Percentiles rank a stretch among this genome's conserved stretches.
phyloP scores from a whole-genome alignment of 2,113 vertebrate genomes.

The Rutilus rutilus region DNA sequence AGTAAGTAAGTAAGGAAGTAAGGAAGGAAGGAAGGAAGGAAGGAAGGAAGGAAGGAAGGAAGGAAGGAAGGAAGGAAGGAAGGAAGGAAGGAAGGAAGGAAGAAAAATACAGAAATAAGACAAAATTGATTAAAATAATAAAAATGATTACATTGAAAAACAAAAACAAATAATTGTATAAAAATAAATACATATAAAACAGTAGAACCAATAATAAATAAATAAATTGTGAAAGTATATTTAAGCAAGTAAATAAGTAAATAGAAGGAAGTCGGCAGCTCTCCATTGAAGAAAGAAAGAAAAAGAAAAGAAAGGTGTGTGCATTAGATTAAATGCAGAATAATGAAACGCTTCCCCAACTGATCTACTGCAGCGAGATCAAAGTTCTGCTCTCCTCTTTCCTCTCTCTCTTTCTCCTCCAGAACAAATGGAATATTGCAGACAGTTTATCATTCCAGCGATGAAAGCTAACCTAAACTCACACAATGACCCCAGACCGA shows the following conservation, averaged over 20 bases:
- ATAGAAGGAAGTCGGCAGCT: neutral
- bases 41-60: neutral
- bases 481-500: slow-evolving; percentile 23
- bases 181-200: neutral
- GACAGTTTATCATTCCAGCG: slow-evolving; percentile 26
- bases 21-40: neutral
- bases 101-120: neutral
- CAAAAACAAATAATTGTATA: neutral
- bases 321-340: slow-evolving; percentile 6
- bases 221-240: no score
- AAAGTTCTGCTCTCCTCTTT: slow-evolving; percentile 16
- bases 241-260: neutral
- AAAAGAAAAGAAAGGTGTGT: neutral
- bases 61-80: neutral
- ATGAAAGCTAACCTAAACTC: slow-evolving; percentile 39
- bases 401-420: slow-evolving; percentile 19
- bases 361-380: slow-evolving; percentile 29
- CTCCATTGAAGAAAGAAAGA: neutral
- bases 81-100: neutral
- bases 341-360: slow-evolving; percentile 27
- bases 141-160: neutral
- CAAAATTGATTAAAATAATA: neutral
- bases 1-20: no score
- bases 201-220: neutral
- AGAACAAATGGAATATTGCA: slow-evolving; percentile 39